Base-by-base conservation (phyloP, 2,888 invertebrate species). In the Monochamus alternatus region DNA sequence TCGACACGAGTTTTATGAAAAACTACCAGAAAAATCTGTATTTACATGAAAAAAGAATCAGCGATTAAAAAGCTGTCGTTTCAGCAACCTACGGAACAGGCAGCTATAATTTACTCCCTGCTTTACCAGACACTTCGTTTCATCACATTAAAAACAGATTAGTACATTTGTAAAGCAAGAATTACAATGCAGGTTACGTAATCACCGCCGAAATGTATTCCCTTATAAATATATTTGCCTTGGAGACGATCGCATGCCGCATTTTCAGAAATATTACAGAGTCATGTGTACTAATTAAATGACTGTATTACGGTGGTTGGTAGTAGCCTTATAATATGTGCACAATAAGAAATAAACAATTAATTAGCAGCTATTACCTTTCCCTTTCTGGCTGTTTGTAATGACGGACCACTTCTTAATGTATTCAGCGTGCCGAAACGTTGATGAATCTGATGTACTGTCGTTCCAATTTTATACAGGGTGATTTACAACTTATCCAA, bases 231-330 rank as follows among this genome's bases (percentile, higher is more conserved):
- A 32, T 60, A 68, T 55, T 55, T 55, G 38, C 44, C 67, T 70
- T 59, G 59, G 59, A 60, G 68, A 60, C 58, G 32, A 65, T 47
- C 22, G 22, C 22, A 22, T 22, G 22, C 31, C 69, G 65, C 65
- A 14, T 65, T 38, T 22, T 75, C 51, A 69, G 72, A 75, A 75
- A 75, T 65, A 59, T 75, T 72, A 72, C 75, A 75, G 9, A 71
- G 75, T 75, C 75, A 75, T 75, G 66, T 66, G 60, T 30, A 59
- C 70, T 75, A 75, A 75, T 75, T 75, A 75, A 71, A 75, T 32
- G 72, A 66, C 72, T 64, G 38, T 31, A 62, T 72, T 62, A 68
- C 62, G 65, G 30, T 51, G 43, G 63, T n/a, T 74, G 59, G 44
- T 75, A 75, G 72, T 72, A 75, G 38, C 66, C 38, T 31, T 64